Evolutionary conservation across 2,888 invertebrate species (phyloP).

Genomic region (Stenotaenia linearis): DNA sequence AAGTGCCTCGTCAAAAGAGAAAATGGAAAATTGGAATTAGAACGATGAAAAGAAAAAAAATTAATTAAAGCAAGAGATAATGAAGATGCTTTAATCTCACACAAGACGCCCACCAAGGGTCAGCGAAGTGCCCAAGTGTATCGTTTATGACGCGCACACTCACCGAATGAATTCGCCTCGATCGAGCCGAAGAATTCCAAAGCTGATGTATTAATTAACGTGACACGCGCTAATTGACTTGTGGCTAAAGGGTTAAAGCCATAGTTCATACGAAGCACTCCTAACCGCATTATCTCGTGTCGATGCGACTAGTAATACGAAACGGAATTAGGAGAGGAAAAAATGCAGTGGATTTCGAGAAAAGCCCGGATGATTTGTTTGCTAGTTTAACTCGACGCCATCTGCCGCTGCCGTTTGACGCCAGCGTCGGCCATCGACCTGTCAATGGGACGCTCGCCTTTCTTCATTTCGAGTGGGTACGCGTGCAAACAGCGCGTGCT

Average conservation of each 20-base stretch:
- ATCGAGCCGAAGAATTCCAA: conserved; percentile 13
- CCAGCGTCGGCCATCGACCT: conserved; percentile 6
- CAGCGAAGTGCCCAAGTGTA: neutral
- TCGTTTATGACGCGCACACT: neutral
- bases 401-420: conserved; percentile 11
- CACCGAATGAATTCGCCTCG: conserved; percentile 6
- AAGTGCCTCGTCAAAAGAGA: neutral
- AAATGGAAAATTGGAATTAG: neutral
- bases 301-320: neutral
- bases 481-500: conserved; percentile 21
- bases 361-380: neutral
- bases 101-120: conserved; percentile 12
- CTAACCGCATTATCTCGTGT: neutral
- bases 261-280: neutral
- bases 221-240: conserved; percentile 8
- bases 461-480: neutral
- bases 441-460: conserved; percentile 17
- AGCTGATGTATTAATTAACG: conserved; percentile 26
- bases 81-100: conserved; percentile 12
- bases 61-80: conserved; percentile 16
- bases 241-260: neutral
- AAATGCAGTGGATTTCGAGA: neutral
- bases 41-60: conserved; percentile 15
- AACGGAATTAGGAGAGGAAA: neutral
- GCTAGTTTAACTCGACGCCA: neutral